Base-by-base conservation (phyloP, 2,888 invertebrate genomes). In the Keiferia lycopersicella region DNA sequence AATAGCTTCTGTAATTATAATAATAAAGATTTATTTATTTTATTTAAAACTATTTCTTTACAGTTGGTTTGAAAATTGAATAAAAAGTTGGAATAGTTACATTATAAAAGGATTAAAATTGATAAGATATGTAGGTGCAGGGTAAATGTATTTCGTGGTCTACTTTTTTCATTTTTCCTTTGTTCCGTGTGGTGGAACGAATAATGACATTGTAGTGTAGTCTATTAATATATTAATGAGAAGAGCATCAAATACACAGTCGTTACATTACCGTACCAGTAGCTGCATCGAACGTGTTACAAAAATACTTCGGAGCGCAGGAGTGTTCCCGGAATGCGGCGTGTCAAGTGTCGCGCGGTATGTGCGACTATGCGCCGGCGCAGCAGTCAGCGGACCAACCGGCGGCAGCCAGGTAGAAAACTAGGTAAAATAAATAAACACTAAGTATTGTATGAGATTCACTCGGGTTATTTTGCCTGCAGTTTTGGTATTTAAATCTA, bases 311-410 rank as follows among this genome's bases (percentile, higher is more conserved):
- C 20, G 38, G 38, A 14, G 59, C 56, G 60, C 56, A 50, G 38
- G 53, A 56, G 56, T 63, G 12, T 60, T 59, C 56, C 41, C 30
- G 48, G 63, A 65, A 63, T 48, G 63, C 60, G 57, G 14, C 53
- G 64, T 64, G 64, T 64, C 64, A 64, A 60, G 53, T 60, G 64
- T 50, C 60, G 64, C 45, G 22, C 48, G 45, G 60, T 10, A 45
- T 48, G 58, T 20, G 39, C n/a, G 18, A 22, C 16, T n/a, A 30
- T 20, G 50, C 50, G 61, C 30, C 18, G 12, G 45, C 45, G 16
- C 45, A n/a, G 4, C 45, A 0, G n/a, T n/a, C 45, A n/a, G 4
- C 45, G 0, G n/a, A 11, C 2, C n/a, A 45, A 16, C 34, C 34
- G n/a, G 4, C 34, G n/a, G 4, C 45, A 45, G n/a, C 3, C 7